Evolutionary conservation across 2,797 vertebrate genomes (phyloP).

Genomic region (Eidolon dupreanum): DNA sequence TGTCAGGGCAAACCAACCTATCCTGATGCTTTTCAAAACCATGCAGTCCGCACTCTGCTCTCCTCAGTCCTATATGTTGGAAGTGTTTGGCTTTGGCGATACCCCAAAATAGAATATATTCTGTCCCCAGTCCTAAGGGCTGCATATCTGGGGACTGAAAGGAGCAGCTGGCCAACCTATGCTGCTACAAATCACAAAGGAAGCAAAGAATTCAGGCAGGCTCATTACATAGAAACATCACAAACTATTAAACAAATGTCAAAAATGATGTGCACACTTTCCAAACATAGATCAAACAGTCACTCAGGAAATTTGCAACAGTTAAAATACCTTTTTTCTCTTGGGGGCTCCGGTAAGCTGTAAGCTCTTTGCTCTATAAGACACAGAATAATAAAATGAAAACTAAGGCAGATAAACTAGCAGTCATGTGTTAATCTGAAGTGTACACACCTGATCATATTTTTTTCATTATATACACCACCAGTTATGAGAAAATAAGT

Average conservation of each 20-base stretch:
- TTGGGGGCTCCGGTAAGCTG: conserved; percentile 89
- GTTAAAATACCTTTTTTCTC: conserved; percentile 92
- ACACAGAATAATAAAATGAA: conserved; percentile 76
- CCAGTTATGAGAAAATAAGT: conserved; percentile 21
- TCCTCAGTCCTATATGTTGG: background rate
- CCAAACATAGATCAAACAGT: background rate
- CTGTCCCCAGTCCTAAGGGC: background rate
- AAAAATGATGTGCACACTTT: background rate
- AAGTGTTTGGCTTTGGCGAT: background rate
- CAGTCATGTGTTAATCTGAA: background rate
- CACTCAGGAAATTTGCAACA: background rate
- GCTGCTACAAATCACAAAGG: background rate
- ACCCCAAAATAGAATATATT: background rate
- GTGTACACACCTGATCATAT: background rate
- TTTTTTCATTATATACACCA: background rate
- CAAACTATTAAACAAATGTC: background rate
- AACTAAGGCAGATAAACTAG: background rate
- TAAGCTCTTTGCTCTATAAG: conserved; percentile 91
- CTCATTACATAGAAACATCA: background rate
- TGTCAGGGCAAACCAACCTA: background rate
- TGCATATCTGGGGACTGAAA: background rate
- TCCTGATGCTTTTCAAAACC: background rate
- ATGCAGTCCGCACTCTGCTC: background rate
- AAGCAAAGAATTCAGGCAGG: background rate
- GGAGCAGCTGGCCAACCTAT: too few relatives aligned